These are phyloP conservation scores for Chionomys nivalis DNA, from an alignment of 2,113 vertebrate species.

Conservation along the genomic window DNA sequence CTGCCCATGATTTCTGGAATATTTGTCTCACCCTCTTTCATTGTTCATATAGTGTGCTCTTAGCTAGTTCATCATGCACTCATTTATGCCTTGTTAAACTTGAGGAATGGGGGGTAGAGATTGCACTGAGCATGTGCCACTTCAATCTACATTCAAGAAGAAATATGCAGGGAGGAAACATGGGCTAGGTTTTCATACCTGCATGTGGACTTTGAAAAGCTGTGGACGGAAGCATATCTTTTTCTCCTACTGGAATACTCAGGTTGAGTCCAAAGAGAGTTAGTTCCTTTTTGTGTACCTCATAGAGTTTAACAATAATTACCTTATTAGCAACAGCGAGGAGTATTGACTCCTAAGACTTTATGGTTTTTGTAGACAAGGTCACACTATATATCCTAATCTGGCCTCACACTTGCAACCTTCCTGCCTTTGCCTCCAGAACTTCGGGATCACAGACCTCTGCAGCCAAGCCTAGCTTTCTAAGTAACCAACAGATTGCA, in stretches of 20 bases:
- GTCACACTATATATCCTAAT: neutral
- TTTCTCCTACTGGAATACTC: neutral
- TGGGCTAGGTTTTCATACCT: neutral
- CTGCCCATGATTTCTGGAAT: neutral
- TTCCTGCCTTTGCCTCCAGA: neutral
- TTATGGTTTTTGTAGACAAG: neutral
- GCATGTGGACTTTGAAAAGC: neutral
- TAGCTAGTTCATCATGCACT: neutral
- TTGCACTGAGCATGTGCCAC: neutral
- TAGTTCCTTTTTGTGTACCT: neutral
- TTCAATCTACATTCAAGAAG: neutral
- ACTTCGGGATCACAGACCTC: neutral
- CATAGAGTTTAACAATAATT: neutral
- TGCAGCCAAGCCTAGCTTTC: neutral
- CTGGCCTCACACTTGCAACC: neutral
- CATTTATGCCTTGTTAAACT: neutral
- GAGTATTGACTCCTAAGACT: neutral
- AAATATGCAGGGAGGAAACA: neutral
- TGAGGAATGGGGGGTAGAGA: neutral
- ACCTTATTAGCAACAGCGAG: neutral
- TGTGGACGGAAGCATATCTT: accelerated
- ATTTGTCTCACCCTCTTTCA: neutral
- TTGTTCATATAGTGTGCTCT: neutral
- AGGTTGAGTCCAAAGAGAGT: neutral
- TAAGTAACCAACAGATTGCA: neutral